Conservation (phyloP, 1,140 invertebrate genomes). For the Drosophila navojoa region DNA sequence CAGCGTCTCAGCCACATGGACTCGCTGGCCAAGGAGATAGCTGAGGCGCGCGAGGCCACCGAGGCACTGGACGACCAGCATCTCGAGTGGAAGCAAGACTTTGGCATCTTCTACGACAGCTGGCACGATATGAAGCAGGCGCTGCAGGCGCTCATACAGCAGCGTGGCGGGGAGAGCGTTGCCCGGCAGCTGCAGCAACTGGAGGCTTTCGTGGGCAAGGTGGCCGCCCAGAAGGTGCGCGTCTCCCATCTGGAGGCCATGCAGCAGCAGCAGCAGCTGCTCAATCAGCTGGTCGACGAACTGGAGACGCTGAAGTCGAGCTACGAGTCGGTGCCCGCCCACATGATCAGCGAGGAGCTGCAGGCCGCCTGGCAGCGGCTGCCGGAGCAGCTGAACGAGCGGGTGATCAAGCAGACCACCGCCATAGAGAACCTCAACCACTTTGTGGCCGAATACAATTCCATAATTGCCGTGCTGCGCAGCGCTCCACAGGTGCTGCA, state of each 20-base stretch:
- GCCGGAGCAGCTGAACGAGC: conserved; percentile 70
- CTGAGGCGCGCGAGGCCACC: conserved; percentile 64
- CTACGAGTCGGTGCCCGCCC: conserved; percentile 78
- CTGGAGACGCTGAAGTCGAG: conserved; percentile 81
- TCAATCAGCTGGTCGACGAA: conserved; percentile 82
- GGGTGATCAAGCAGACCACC: conserved; percentile 81
- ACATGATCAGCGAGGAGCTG: conserved; percentile 57
- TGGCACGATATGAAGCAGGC: conserved; percentile 83
- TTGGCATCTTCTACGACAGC: conserved; percentile 78
- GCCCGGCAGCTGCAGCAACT: conserved; percentile 49
- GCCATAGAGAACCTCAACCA: conserved; percentile 83
- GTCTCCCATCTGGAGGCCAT: conserved; percentile 83
- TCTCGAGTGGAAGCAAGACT: conserved; percentile 80
- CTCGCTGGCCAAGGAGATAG: conserved; percentile 70
- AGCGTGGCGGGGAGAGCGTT: conserved; percentile 71
- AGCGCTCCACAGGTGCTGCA: conserved; percentile 53
- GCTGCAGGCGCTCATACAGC: conserved; percentile 66
- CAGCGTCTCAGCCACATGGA: conserved; percentile 82
- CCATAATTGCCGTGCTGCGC: conserved; percentile 66
- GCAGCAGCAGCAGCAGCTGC: conserved; percentile 79
- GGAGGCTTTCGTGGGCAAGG: conserved; percentile 80
- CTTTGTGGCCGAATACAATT: conserved; percentile 77
- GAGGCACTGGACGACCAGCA: conserved; percentile 59
- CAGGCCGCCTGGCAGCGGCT: conserved; percentile 67
- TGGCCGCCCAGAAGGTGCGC: conserved; percentile 85